Conservation (phyloP, 2,888 invertebrate genomes). For the Therioaphis trifolii region DNA sequence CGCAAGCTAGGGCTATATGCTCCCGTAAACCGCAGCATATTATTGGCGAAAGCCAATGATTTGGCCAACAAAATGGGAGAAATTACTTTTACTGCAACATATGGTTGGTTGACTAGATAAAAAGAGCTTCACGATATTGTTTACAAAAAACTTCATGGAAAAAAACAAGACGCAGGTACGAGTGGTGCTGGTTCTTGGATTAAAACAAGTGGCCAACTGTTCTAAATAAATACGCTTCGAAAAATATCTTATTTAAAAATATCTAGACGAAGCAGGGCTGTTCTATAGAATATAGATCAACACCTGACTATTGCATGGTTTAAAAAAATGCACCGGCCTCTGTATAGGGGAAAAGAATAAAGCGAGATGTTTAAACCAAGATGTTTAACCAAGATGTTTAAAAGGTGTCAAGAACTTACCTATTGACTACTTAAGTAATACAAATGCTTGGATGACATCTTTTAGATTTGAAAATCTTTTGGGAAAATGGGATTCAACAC, state of each 20-base stretch:
- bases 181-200: too few relatives aligned
- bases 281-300: too few relatives aligned
- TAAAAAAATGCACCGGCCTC: too few relatives aligned
- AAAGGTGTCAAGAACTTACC: too few relatives aligned
- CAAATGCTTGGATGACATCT: slow-evolving; percentile 58
- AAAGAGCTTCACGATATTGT: slow-evolving; percentile 52
- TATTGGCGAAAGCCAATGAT: too few relatives aligned
- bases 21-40: too few relatives aligned
- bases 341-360: slow-evolving; percentile 41
- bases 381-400: slow-evolving; percentile 67
- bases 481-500: slow-evolving; percentile 25
- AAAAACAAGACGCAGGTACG: too few relatives aligned
- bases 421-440: slow-evolving; percentile 11
- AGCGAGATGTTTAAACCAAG: slow-evolving; percentile 58
- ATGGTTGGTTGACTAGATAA: slow-evolving; percentile 39
- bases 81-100: slow-evolving; percentile 34
- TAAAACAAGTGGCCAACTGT: slow-evolving; percentile 47
- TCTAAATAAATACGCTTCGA: slow-evolving; percentile 13
- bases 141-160: too few relatives aligned
- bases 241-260: too few relatives aligned
- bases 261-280: too few relatives aligned
- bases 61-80: slow-evolving; percentile 23
- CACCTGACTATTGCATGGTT: slow-evolving; percentile 34
- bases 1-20: too few relatives aligned
- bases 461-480: slow-evolving; percentile 42